Evolutionary conservation across 2,797 vertebrate genomes (phyloP), one percentile per base, ranked within the genome.

Genomic region (Melanotaenia pygmaea): DNA sequence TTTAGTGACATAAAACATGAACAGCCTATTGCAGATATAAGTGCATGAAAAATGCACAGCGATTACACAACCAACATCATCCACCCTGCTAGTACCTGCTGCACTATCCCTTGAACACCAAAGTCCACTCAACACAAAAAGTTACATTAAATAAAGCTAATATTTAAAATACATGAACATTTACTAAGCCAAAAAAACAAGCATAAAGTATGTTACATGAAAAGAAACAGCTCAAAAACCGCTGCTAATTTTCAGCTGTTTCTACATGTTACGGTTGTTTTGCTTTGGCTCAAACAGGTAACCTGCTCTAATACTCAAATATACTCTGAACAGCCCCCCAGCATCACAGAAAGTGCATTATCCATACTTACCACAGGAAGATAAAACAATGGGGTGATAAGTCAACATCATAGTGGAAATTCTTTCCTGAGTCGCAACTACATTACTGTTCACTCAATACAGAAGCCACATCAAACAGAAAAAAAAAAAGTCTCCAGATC

Each of bases 171-270:
- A 59, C 62, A 64, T 59, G 28, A 68, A 71, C 28, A 43, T 65
- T 67, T 77, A 13, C 56, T 71, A 74, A 68, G 47, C 28, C 40
- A 72, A 68, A 68, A 70, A 54, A 79, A 77, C 60, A 63, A 84
- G 77, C 64, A 67, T 51, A 74, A 50, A 86, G 37, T 65, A 70
- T 34, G 75, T 81, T 66, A 86, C 76, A 89, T 71, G 77, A 63
- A 64, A 68, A 76, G 82, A 89, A 90, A 91, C 85, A 20, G 79
- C 87, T 84, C 30, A 85, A 91, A 47, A 93, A 90, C 76, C 14
- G 89, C 91, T 93, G 93, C 90, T 79, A 20, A 81, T 91, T 93
- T 87, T 76, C 74, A 88, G 84, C 74, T 30, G 87, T 86, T 89
- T 89, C 85, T 85, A 72, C 74, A 73, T 79, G 75, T 77, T 63